These are phyloP conservation scores for Chouioia cunea DNA, from an alignment of 2,888 invertebrate genomes.

Conservation along the genomic window DNA sequence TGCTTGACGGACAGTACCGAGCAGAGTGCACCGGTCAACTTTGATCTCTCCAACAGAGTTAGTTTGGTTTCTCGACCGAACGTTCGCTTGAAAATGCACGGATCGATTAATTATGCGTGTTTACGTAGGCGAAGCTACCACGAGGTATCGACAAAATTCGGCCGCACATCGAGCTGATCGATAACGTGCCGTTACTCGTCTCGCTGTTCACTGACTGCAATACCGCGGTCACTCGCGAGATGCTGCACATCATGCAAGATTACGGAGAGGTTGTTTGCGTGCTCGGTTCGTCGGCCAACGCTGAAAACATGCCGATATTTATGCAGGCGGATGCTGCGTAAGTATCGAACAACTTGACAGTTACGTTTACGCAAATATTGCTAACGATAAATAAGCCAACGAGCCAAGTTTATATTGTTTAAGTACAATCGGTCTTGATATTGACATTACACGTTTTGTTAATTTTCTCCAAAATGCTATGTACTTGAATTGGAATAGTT, in stretches of 20 bases:
- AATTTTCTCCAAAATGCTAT: too few relatives aligned
- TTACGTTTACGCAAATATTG: too few relatives aligned
- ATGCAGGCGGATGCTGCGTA: constrained; percentile 93
- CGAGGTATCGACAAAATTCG: constrained; percentile 97
- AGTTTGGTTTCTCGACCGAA: constrained; percentile 52
- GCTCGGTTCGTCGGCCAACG: constrained; percentile 91
- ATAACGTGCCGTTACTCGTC: constrained; percentile 97
- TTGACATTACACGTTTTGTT: not conserved
- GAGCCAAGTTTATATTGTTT: constrained; percentile 11
- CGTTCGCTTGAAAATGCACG: not conserved
- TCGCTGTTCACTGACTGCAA: constrained; percentile 98
- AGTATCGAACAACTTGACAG: constrained; percentile 43
- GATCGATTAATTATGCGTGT: not conserved
- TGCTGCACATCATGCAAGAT: constrained; percentile 96
- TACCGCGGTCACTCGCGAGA: constrained; percentile 89
- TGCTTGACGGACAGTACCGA: constrained; percentile 91
- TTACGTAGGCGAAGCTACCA: constrained; percentile 87
- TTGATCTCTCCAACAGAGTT: constrained; percentile 93
- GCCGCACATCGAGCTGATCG: constrained; percentile 93
- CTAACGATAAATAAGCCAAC: too few relatives aligned
- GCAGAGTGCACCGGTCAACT: constrained; percentile 90
- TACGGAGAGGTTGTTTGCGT: constrained; percentile 97
- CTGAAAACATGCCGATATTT: constrained; percentile 91
- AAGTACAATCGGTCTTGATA: constrained; percentile 23
- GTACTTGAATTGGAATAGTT: not conserved